Evolutionary conservation across 1,140 invertebrate genomes (phyloP).

Genomic region (Halesus radiatus): DNA sequence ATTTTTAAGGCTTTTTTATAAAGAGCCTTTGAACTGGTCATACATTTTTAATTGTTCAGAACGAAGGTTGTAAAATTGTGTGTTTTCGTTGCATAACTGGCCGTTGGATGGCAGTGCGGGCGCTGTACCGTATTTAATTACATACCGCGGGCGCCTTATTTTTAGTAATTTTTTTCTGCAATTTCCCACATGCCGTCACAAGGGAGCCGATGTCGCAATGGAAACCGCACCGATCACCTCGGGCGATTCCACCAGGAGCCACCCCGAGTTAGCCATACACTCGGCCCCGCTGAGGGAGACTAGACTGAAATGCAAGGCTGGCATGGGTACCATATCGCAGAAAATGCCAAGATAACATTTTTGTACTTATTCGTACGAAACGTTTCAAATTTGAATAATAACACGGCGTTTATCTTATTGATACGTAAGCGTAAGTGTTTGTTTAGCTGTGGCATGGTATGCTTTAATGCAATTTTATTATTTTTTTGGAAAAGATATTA

Average conservation of each 20-base stretch:
- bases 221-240: slow-evolving; percentile 25
- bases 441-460: too few relatives aligned
- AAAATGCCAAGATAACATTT: too few relatives aligned
- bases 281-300: neutral
- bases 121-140: slow-evolving; percentile 20
- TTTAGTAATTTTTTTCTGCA: slow-evolving; percentile 17
- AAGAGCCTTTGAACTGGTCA: neutral
- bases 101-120: neutral
- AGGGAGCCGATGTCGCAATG: slow-evolving; percentile 27
- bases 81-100: slow-evolving; percentile 24
- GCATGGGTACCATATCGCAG: neutral
- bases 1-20: neutral
- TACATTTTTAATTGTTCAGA: neutral
- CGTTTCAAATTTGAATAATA: too few relatives aligned
- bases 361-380: too few relatives aligned
- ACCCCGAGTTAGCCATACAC: slow-evolving; percentile 41
- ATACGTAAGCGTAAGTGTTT: too few relatives aligned
- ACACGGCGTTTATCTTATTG: too few relatives aligned
- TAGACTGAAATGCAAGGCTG: neutral
- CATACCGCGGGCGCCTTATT: slow-evolving; percentile 25
- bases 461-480: too few relatives aligned
- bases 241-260: slow-evolving; percentile 47
- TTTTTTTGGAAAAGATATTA: too few relatives aligned
- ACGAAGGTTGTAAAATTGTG: neutral
- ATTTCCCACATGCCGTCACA: slow-evolving; percentile 25